A percentile compares a stretch with the other conserved stretches of the same genome.
phyloP scores from a whole-genome alignment of 2,797 vertebrate species.

The Myotis daubentonii region DNA sequence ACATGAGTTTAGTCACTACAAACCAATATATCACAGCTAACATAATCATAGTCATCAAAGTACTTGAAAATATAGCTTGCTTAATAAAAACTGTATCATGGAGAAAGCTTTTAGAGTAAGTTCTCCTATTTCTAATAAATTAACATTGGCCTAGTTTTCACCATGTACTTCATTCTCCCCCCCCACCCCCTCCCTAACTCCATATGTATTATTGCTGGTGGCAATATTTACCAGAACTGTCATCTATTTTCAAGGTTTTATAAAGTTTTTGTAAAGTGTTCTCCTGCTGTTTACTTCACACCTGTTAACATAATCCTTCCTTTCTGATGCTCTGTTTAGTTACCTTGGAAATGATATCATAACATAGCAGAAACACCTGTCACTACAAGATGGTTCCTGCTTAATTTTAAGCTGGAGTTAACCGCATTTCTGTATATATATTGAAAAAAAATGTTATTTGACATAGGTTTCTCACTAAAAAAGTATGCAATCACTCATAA shows the following conservation, averaged over 20 bases:
- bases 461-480: conserved; percentile 47
- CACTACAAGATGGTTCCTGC: conserved; percentile 57
- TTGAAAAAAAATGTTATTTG: conserved; percentile 42
- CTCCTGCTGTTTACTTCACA: conserved; percentile 68
- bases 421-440: conserved; percentile 58
- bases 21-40: neutral
- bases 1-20: neutral
- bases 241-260: conserved; percentile 49
- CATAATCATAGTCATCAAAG: neutral
- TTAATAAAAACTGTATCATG: neutral
- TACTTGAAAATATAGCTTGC: neutral
- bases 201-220: neutral
- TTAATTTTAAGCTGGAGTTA: conserved; percentile 69
- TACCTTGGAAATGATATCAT: conserved; percentile 66
- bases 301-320: conserved; percentile 69
- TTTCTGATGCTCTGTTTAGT: conserved; percentile 54
- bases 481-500: conserved; percentile 7
- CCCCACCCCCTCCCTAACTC: neutral
- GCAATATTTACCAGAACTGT: conserved; percentile 48
- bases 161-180: neutral
- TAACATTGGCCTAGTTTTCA: neutral
- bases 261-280: conserved; percentile 46
- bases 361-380: conserved; percentile 71
- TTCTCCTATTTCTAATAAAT: neutral
- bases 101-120: neutral